Conservation (phyloP, 2,113 vertebrate genomes). For the Psephotus haematonotus region DNA sequence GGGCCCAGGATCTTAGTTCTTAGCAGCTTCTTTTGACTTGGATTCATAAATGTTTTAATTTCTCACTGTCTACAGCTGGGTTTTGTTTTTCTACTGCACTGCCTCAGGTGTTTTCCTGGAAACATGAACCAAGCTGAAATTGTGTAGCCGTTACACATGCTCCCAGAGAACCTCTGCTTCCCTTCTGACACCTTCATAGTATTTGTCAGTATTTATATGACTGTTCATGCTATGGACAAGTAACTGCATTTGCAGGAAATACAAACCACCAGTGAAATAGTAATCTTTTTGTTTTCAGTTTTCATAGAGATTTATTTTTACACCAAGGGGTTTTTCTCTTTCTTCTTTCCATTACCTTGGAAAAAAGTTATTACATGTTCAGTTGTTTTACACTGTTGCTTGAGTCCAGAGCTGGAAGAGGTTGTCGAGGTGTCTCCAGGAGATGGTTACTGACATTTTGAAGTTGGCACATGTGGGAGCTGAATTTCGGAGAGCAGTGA, state of each 20-base stretch:
- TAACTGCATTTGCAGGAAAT: not conserved
- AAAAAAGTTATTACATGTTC: not conserved
- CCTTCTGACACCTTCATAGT: not conserved
- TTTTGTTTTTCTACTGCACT: not conserved
- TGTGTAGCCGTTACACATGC: not conserved
- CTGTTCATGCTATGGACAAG: not conserved
- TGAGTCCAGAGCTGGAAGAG: not conserved
- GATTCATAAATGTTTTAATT: not conserved
- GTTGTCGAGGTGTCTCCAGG: not conserved
- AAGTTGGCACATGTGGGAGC: not conserved
- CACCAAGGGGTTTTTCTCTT: not conserved
- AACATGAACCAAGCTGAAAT: not conserved
- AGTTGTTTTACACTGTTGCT: not conserved
- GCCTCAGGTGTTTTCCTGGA: not conserved
- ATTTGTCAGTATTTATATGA: not conserved
- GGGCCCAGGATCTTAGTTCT: not conserved
- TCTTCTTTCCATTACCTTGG: not conserved
- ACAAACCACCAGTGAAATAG: not conserved
- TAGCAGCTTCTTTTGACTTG: not conserved
- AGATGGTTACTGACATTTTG: slow-evolving; percentile 8
- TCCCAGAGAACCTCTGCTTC: not conserved
- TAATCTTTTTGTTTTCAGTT: not conserved
- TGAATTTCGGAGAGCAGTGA: not conserved
- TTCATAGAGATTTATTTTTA: not conserved
- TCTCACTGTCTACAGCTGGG: not conserved